phyloP scores from a whole-genome alignment of 2,113 vertebrate species.

The Phalacrocorax aristotelis region DNA sequence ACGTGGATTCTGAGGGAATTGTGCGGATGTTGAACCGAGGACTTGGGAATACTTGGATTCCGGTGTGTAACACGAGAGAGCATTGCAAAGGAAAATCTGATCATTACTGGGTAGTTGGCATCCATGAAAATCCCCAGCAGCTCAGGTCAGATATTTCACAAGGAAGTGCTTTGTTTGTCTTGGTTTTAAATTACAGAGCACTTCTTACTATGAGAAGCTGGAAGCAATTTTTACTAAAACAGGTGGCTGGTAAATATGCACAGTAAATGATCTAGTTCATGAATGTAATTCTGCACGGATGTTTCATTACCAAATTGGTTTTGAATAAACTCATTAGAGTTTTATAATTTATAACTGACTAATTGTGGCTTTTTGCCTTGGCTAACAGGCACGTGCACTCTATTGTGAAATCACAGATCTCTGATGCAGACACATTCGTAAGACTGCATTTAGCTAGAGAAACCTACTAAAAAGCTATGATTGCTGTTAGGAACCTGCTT shows the following conservation, averaged over 20 bases:
- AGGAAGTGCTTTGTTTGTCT: neutral
- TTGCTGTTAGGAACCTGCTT: neutral
- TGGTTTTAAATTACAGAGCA: neutral
- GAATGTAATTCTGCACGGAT: neutral
- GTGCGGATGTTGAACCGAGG: conserved; percentile 90
- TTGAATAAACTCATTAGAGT: neutral
- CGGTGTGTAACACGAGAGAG: conserved; percentile 87
- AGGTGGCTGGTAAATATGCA: neutral
- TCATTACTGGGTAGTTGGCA: conserved; percentile 93
- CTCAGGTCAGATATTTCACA: conserved; percentile 80
- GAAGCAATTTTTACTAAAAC: neutral
- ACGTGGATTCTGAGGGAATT: conserved; percentile 86
- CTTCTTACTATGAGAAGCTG: neutral
- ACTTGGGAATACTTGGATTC: conserved; percentile 87
- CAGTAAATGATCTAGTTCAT: neutral
- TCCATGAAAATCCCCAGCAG: conserved; percentile 94
- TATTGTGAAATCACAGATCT: neutral
- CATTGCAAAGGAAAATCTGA: conserved; percentile 93
- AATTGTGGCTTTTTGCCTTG: neutral
- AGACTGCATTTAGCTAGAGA: neutral
- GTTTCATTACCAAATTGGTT: neutral
- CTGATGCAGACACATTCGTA: neutral
- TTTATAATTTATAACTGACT: neutral
- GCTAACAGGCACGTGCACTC: neutral
- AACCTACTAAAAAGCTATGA: neutral